Percentiles rank a stretch among this genome's conserved stretches.
These are phyloP conservation scores for Tigriopus californicus DNA, from an alignment of 2,888 invertebrate species.

Conservation along the genomic window DNA sequence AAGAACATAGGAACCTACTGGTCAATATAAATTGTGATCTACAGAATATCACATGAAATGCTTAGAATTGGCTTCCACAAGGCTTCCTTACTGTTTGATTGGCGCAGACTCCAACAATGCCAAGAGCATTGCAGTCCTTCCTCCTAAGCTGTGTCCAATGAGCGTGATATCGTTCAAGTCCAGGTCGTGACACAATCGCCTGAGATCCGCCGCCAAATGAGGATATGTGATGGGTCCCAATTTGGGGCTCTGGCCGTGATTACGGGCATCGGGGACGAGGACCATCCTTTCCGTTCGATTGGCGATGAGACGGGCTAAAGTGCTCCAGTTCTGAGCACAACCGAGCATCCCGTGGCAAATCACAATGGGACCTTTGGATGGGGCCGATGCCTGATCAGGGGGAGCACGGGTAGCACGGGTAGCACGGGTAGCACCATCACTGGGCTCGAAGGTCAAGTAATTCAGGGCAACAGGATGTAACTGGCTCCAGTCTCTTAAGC, in stretches of 20 bases:
- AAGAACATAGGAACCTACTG: conserved; percentile 29
- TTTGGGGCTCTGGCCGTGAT: conserved; percentile 87
- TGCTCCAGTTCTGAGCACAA: neutral
- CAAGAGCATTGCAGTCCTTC: conserved; percentile 68
- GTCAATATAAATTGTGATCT: no score
- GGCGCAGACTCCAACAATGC: conserved; percentile 36
- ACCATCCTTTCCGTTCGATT: conserved; percentile 28
- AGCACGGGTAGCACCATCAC: no score
- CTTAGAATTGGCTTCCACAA: no score
- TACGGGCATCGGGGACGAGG: conserved; percentile 66
- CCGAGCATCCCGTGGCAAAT: conserved; percentile 16
- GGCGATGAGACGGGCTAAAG: neutral
- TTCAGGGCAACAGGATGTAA: no score
- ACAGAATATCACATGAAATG: no score
- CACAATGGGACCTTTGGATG: neutral
- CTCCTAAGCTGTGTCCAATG: conserved; percentile 76
- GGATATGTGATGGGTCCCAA: conserved; percentile 47
- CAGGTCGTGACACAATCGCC: no score
- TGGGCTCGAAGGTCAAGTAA: no score
- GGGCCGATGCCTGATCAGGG: no score
- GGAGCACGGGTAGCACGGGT: no score
- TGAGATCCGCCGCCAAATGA: conserved; percentile 47
- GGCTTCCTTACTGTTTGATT: no score
- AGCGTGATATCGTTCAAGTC: neutral
- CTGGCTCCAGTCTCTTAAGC: no score